Conservation (phyloP, 2,797 vertebrate species). For the Tinamus major region DNA sequence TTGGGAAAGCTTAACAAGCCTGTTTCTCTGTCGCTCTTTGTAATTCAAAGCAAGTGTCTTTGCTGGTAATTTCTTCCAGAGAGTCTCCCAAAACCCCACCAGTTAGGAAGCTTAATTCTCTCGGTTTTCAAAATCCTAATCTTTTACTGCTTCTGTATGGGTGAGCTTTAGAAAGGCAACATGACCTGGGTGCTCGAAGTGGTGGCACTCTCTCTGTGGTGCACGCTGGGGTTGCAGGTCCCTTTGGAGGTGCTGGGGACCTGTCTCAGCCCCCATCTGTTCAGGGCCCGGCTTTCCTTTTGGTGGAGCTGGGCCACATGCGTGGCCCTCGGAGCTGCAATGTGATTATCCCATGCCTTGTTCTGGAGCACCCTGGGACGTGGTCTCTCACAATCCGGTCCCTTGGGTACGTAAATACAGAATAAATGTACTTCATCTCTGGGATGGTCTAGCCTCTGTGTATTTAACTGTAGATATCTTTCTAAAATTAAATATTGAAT, state of each 20-base stretch:
- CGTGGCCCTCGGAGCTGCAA: background rate
- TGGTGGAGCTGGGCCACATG: background rate
- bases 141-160: background rate
- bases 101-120: background rate
- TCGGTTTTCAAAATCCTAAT: constrained; percentile 16
- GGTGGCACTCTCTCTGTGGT: background rate
- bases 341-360: background rate
- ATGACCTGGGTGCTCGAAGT: background rate
- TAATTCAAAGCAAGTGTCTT: constrained; percentile 34
- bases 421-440: background rate
- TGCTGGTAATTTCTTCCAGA: background rate
- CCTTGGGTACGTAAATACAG: background rate
- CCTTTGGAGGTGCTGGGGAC: background rate
- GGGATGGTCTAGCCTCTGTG: background rate
- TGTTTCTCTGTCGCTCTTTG: constrained; percentile 27
- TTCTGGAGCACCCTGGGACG: background rate
- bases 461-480: background rate
- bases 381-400: background rate
- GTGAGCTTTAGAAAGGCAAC: background rate
- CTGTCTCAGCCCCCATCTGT: background rate
- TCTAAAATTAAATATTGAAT: background rate
- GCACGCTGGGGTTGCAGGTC: background rate
- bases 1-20: constrained; percentile 42
- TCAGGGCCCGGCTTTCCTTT: background rate
- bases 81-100: background rate